Evolutionary conservation across 2,888 invertebrate genomes (phyloP).

Genomic region (Clepsis dumicolana): DNA sequence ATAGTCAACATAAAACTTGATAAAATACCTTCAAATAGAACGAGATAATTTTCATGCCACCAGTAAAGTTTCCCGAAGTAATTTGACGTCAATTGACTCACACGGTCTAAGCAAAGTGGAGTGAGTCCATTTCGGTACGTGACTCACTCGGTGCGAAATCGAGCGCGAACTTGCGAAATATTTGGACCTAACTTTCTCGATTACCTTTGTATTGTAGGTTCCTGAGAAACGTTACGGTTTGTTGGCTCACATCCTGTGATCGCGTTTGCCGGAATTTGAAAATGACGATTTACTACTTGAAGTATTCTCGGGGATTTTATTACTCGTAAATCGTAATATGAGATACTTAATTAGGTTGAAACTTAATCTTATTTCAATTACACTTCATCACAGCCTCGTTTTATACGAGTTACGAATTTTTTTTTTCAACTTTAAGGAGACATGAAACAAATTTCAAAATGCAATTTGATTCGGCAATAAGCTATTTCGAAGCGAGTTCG

Average conservation of each 20-base stretch:
- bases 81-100: constrained; percentile 7
- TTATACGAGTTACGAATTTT: not conserved
- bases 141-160: constrained; percentile 69
- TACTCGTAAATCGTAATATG: too few species aligned
- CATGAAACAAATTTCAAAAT: not conserved
- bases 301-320: not conserved
- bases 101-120: constrained; percentile 47
- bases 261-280: constrained; percentile 4
- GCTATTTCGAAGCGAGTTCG: constrained; percentile 45
- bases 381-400: not conserved
- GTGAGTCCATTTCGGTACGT: constrained; percentile 63
- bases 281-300: not conserved
- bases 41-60: constrained; percentile 13
- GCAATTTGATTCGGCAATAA: constrained; percentile 18
- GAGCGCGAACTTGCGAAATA: constrained; percentile 64
- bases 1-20: too few species aligned
- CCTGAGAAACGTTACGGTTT: constrained; percentile 53
- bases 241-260: constrained; percentile 44
- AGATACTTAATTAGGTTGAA: not conserved
- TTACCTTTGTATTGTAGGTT: constrained; percentile 54
- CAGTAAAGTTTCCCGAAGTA: not conserved
- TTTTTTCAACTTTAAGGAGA: not conserved
- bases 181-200: constrained; percentile 54
- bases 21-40: not conserved
- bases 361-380: too few species aligned